Base-by-base conservation (phyloP, 2,888 invertebrate species). In the Hybos culiciformis region DNA sequence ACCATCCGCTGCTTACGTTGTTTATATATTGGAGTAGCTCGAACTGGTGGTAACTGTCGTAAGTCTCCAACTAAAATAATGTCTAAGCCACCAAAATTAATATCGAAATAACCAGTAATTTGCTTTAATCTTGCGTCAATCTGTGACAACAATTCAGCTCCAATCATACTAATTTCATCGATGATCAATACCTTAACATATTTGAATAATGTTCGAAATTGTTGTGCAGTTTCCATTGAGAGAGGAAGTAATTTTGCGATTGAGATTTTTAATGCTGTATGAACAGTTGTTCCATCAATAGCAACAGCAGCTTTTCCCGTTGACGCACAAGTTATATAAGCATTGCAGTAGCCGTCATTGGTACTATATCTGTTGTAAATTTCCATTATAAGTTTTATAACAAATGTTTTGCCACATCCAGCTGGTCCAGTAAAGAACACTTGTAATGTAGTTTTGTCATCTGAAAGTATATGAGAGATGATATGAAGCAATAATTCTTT, bases 351-450 rank as follows among this genome's bases (percentile, higher is more conserved):
- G 9, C 55, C 57, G 55, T 63, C 57, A 32, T 45, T 56, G 43
- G 55, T 51, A 33, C 58, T 42, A 45, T 48, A 65, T 24, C 63
- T 42, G 44, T 66, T 66, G 40, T 62, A 62, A 45, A 60, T 65
- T 54, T 64, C 64, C 61, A 62, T 62, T 1, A 67, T 36, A 0
- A 58, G 49, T 54, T 60, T n/a, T n/a, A n/a, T n/a, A n/a, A n/a
- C n/a, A n/a, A n/a, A n/a, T n/a, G n/a, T n/a, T n/a, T n/a, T n/a
- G n/a, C n/a, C n/a, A n/a, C n/a, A n/a, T n/a, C n/a, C n/a, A n/a
- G n/a, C n/a, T n/a, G n/a, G n/a, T n/a, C n/a, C n/a, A n/a, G n/a
- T n/a, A n/a, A n/a, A n/a, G n/a, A n/a, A n/a, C n/a, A n/a, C n/a
- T n/a, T n/a, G n/a, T n/a, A n/a, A n/a, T n/a, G n/a, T n/a, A n/a